Conservation (phyloP, 2,888 invertebrate genomes). For the Blomia tropicalis region DNA sequence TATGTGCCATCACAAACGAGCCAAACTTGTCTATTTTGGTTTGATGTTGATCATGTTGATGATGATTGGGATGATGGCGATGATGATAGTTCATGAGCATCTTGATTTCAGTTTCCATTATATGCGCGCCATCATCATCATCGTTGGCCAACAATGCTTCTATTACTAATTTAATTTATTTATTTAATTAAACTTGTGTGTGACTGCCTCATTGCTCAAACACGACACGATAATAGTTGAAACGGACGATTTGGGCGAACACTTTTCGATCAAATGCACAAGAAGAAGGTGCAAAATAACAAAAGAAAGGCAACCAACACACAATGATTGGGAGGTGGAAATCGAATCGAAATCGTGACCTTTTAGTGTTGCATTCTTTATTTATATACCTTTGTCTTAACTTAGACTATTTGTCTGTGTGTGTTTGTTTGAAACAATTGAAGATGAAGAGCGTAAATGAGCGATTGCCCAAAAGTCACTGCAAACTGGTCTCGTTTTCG, state of each 20-base stretch:
- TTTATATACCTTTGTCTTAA: neutral
- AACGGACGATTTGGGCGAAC: neutral
- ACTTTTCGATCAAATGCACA: too few species aligned
- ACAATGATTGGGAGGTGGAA: neutral
- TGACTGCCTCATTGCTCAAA: neutral
- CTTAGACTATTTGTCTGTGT: neutral
- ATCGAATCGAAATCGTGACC: conserved; percentile 15
- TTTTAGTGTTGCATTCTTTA: neutral
- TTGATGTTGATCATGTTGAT: neutral
- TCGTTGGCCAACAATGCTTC: too few species aligned
- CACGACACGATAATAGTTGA: neutral
- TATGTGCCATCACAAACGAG: too few species aligned
- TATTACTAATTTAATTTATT: conserved; percentile 14
- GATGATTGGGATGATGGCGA: too few species aligned
- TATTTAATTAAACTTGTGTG: neutral
- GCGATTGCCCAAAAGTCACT: too few species aligned
- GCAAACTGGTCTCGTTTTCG: neutral
- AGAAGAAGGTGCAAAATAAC: neutral
- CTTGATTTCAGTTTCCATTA: too few species aligned
- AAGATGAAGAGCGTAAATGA: neutral
- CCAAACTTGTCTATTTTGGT: neutral
- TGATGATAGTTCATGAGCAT: too few species aligned
- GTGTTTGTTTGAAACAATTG: too few species aligned
- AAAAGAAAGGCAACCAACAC: neutral
- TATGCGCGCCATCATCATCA: too few species aligned